Conservation (phyloP, 2,797 vertebrate species). For the Etheostoma perlongum region DNA sequence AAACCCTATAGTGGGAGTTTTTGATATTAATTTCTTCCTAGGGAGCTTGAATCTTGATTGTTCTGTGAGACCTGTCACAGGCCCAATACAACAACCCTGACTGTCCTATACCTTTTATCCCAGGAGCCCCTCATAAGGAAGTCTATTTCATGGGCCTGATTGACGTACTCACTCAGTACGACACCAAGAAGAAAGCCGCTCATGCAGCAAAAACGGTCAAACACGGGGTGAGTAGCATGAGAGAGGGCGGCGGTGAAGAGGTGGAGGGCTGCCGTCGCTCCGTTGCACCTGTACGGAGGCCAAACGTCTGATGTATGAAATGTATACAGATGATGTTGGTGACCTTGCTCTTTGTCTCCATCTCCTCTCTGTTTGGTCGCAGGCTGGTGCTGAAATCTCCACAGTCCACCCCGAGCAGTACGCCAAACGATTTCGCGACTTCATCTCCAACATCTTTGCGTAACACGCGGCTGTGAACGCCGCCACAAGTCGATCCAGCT, state of each 20-base stretch:
- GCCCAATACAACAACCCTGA: conserved; percentile 8
- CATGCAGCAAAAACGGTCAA: conserved; percentile 97
- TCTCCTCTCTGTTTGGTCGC: conserved; percentile 20
- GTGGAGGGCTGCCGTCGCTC: background rate
- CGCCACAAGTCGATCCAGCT: conserved; percentile 21
- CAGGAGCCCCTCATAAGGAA: conserved; percentile 92
- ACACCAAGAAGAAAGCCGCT: conserved; percentile 95
- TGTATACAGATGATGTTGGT: background rate
- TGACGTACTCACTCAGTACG: conserved; percentile 94
- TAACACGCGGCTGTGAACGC: conserved; percentile 62
- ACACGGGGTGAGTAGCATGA: conserved; percentile 87
- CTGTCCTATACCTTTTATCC: conserved; percentile 38
- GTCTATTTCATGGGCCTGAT: conserved; percentile 98
- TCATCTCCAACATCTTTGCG: conserved; percentile 94
- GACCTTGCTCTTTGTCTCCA: background rate
- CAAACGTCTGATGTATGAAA: background rate
- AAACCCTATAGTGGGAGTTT: background rate
- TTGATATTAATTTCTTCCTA: background rate
- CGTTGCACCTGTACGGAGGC: background rate
- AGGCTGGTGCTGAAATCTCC: conserved; percentile 94
- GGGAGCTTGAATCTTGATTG: background rate
- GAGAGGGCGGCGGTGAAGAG: conserved; percentile 9
- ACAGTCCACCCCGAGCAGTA: conserved; percentile 96
- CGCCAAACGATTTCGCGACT: conserved; percentile 94
- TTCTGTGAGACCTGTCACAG: background rate